These are phyloP conservation scores for Pocillopora verrucosa DNA, from an alignment of 64 coral and sea anemone genomes.

Conservation along the genomic window DNA sequence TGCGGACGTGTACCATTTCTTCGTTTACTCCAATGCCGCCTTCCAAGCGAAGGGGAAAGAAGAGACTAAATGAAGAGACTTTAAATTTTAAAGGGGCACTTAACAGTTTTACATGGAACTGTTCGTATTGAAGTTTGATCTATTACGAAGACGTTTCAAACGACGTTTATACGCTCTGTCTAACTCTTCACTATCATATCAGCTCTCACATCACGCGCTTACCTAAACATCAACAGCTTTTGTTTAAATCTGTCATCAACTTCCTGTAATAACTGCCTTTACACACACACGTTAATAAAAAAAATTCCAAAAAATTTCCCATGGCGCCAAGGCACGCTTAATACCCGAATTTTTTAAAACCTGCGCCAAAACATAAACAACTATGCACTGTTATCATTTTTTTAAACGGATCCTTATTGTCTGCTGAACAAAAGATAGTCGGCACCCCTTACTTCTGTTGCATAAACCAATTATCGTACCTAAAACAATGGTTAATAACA, in stretches of 20 bases:
- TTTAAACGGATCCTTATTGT: background rate
- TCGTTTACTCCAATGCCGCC: no score
- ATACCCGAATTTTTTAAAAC: background rate
- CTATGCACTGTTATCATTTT: background rate
- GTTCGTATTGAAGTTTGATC: background rate
- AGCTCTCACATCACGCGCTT: background rate
- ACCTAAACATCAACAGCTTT: background rate
- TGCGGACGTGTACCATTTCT: background rate
- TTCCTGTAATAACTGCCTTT: background rate
- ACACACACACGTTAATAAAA: background rate
- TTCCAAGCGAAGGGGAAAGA: no score
- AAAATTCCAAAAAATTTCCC: background rate
- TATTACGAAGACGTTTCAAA: background rate
- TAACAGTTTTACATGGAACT: no score
- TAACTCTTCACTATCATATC: no score
- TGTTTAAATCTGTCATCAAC: background rate
- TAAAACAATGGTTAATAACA: background rate
- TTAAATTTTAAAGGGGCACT: no score
- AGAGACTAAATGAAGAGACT: no score
- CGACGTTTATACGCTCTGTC: background rate
- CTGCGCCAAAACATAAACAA: conserved; percentile 7
- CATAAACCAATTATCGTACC: background rate
- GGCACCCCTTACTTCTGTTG: background rate
- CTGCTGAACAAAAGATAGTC: background rate
- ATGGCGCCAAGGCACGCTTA: background rate